Conservation (phyloP, 2,888 invertebrate genomes). For the Eurytoma californica region DNA sequence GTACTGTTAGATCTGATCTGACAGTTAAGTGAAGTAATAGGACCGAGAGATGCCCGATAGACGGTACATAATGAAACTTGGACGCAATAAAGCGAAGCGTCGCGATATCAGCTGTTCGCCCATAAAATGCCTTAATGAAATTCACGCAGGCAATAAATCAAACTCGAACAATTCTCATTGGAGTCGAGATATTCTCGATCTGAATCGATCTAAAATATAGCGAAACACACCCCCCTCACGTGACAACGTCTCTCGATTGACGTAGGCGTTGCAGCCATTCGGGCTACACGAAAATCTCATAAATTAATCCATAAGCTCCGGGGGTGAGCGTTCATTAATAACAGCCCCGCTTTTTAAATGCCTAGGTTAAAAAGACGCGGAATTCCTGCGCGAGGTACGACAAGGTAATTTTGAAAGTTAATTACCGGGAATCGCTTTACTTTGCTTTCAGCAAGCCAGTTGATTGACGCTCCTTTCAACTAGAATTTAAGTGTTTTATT, state of each 20-base stretch:
- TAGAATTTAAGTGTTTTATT: too few relatives aligned
- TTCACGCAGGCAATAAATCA: slow-evolving; percentile 51
- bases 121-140: slow-evolving; percentile 51
- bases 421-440: too few relatives aligned
- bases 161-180: slow-evolving; percentile 45
- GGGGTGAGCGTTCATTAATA: background rate
- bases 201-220: slow-evolving; percentile 1
- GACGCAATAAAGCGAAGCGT: slow-evolving; percentile 31
- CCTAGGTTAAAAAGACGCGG: too few relatives aligned
- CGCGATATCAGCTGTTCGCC: background rate
- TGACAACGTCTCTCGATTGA: background rate
- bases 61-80: slow-evolving; percentile 4
- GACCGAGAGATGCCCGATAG: background rate
- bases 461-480: too few relatives aligned
- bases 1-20: too few relatives aligned
- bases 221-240: too few relatives aligned
- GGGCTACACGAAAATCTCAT: background rate
- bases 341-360: too few relatives aligned
- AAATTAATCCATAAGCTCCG: background rate
- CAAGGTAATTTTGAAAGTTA: too few relatives aligned
- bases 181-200: slow-evolving; percentile 6
- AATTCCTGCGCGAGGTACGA: too few relatives aligned
- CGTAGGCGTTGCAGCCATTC: background rate
- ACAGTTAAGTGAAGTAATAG: too few relatives aligned
- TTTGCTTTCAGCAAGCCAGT: too few relatives aligned